phyloP scores from a whole-genome alignment of 1,140 invertebrate genomes.

The Acromyrmex charruanus region DNA sequence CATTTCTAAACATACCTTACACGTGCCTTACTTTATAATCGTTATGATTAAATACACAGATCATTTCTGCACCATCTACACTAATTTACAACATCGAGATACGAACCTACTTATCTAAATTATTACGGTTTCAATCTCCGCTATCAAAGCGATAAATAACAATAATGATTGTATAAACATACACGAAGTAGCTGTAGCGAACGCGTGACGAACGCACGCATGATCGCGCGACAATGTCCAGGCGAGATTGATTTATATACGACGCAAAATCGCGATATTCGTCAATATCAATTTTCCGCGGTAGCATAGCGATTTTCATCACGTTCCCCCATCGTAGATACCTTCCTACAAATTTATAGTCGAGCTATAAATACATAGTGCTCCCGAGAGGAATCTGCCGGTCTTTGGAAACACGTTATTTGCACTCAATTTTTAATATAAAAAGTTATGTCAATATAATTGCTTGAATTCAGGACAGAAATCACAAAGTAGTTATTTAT shows the following conservation, averaged over 20 bases:
- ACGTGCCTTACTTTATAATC: not conserved
- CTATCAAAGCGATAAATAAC: constrained; percentile 47
- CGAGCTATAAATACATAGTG: constrained; percentile 43
- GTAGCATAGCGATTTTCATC: constrained; percentile 39
- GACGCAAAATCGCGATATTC: constrained; percentile 46
- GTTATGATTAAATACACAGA: not conserved
- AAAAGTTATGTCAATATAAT: not conserved
- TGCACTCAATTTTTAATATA: constrained; percentile 26
- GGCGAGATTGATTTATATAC: constrained; percentile 55
- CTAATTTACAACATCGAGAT: not conserved
- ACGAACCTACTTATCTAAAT: not conserved
- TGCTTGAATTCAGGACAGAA: not conserved
- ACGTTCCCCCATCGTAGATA: constrained; percentile 3
- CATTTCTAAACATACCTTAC: not conserved
- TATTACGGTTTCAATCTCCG: constrained; percentile 14
- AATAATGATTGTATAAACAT: constrained; percentile 54
- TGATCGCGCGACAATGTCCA: constrained; percentile 11
- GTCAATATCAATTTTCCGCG: constrained; percentile 57
- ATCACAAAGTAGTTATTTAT: not conserved
- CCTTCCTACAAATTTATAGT: constrained; percentile 53
- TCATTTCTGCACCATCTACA: not conserved
- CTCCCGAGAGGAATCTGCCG: constrained; percentile 28
- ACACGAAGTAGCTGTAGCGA: not conserved
- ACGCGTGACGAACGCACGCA: constrained; percentile 9
- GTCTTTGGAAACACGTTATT: not conserved